Evolutionary conservation across 1,140 invertebrate species (phyloP).

Genomic region (Euura saliciscinereae): DNA sequence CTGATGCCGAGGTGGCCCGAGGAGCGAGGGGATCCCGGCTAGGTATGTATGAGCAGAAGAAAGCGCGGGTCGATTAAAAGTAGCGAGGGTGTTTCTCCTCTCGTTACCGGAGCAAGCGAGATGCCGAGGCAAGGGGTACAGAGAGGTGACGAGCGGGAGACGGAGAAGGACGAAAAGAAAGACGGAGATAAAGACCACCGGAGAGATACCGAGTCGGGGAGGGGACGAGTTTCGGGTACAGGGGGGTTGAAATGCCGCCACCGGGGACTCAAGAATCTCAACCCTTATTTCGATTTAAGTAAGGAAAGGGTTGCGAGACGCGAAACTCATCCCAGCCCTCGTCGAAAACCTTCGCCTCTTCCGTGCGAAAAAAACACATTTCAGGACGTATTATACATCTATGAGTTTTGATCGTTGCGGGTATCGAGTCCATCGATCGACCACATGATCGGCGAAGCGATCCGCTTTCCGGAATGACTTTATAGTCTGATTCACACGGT

Average conservation of each 20-base stretch:
- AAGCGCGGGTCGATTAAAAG: conserved; percentile 64
- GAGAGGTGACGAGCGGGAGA: conserved; percentile 10
- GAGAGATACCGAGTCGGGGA: conserved; percentile 19
- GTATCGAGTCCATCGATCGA: not conserved
- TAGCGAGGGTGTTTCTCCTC: conserved; percentile 63
- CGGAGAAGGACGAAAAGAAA: conserved; percentile 31
- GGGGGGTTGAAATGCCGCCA: conserved; percentile 26
- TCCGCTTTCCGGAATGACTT: not conserved
- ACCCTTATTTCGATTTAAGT: conserved; percentile 56
- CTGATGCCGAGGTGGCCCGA: conserved; percentile 30
- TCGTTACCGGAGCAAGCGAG: conserved; percentile 52
- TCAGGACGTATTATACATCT: too few species aligned
- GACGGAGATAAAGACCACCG: not conserved
- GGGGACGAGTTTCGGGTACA: conserved; percentile 11
- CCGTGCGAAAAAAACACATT: too few species aligned
- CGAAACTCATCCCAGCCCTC: not conserved
- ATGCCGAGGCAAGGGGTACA: conserved; percentile 7
- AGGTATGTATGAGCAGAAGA: conserved; percentile 61
- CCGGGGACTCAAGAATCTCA: conserved; percentile 41
- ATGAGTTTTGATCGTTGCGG: too few species aligned
- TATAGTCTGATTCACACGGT: not conserved
- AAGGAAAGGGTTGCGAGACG: conserved; percentile 51
- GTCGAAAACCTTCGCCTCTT: too few species aligned
- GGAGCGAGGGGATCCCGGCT: conserved; percentile 30
- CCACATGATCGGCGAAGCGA: not conserved